Evolutionary conservation across 2,888 invertebrate species (phyloP), one percentile per base, ranked within the genome.

Genomic region (Augochlorella aurata): DNA sequence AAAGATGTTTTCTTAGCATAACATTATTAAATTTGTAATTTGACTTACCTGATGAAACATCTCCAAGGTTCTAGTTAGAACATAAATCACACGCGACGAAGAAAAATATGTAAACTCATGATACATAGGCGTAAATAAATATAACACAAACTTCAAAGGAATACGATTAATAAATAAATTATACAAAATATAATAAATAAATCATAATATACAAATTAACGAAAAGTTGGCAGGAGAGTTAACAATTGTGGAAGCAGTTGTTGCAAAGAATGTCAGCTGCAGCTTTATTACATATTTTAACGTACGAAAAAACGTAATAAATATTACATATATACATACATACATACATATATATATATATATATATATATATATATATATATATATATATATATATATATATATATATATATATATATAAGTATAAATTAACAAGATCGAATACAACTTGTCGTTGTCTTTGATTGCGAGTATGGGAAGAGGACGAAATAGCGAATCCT

Each of bases 221-320:
- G 18, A 44, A 44, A 63, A 16, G 18, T 52, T 50, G 38, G 1
- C 14, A 54, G 38, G 16, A 21, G 58, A 58, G 65, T 72, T 61
- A 9, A 49, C 7, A 44, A 44, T 82, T 52, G 44, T 45, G 78
- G 63, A 58, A 61, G 65, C n/a, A 16, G 29, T 44, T n/a, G n/a
- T 50, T 77, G 61, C 85, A 84, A 87, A 87, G 82, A 87, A 84
- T 87, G 18, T 50, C 87, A 84, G 84, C 77, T 85, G 77, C 74
- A 84, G 85, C 82, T 90, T 90, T 87, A 90, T 90, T 87, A 88
- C 86, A 87, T 38, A 38, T 38, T 5, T 86, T 84, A 88, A 89
- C 83, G 83, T 87, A 85, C 86, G 85, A 89, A 89, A 90, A 90
- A 90, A 87, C 80, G 82, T 88, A 88, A 90, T 91, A 89, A 90